These are phyloP conservation scores for Patella ulyssiponensis DNA, from an alignment of 2,888 invertebrate species.

Conservation along the genomic window DNA sequence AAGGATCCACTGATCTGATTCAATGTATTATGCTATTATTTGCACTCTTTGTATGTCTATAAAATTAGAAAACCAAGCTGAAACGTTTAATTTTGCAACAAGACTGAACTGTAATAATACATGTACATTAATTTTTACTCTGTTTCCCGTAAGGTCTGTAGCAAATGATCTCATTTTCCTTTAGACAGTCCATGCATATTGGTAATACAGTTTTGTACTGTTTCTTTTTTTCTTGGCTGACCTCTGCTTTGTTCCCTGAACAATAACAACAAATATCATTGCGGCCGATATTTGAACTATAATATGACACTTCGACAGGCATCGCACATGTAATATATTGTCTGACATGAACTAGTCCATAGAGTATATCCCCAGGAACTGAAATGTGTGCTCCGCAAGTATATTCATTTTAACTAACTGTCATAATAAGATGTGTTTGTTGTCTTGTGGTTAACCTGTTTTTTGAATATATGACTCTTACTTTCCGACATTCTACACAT, in stretches of 20 bases:
- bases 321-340: conserved; percentile 18
- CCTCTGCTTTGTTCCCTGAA: conserved; percentile 17
- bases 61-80: too few species aligned
- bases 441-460: conserved; percentile 15
- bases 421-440: conserved; percentile 11
- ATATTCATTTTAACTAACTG: conserved; percentile 23
- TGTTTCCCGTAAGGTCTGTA: too few species aligned
- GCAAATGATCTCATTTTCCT: too few species aligned
- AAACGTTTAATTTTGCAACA: too few species aligned
- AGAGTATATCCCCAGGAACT: conserved; percentile 16
- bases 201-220: conserved; percentile 23
- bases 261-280: conserved; percentile 23
- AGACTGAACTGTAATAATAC: too few species aligned
- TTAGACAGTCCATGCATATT: conserved; percentile 15
- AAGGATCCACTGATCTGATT: too few species aligned
- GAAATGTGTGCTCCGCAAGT: conserved; percentile 21
- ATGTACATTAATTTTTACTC: too few species aligned
- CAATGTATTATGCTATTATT: too few species aligned
- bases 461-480: neutral
- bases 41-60: too few species aligned
- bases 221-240: conserved; percentile 18
- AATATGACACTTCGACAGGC: conserved; percentile 23
- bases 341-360: conserved; percentile 20
- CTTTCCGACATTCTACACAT: neutral
- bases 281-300: conserved; percentile 23